These are phyloP conservation scores for Pimephales promelas DNA, from an alignment of 2,113 vertebrate species.

Conservation along the genomic window DNA sequence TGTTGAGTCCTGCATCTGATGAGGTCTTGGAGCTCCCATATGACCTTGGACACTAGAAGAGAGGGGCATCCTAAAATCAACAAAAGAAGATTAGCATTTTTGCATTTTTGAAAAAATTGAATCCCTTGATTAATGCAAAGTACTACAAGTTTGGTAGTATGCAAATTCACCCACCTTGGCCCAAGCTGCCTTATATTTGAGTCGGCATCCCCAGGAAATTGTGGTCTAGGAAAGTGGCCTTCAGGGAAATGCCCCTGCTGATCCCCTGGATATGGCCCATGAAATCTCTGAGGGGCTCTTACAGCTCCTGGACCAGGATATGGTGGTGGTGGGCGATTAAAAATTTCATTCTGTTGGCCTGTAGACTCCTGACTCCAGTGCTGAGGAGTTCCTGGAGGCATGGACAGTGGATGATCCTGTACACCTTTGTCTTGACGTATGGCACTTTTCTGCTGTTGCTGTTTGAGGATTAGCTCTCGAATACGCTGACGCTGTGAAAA, in stretches of 20 bases:
- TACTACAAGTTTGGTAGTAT: not conserved
- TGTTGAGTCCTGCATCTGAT: slow-evolving; percentile 79
- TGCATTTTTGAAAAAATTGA: not conserved
- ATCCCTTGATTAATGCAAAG: not conserved
- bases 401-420: slow-evolving; percentile 73
- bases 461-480: slow-evolving; percentile 91
- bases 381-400: slow-evolving; percentile 74
- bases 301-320: slow-evolving; percentile 91
- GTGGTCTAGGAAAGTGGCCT: slow-evolving; percentile 80
- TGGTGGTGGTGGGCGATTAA: slow-evolving; percentile 90
- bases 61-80: slow-evolving; percentile 81
- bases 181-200: slow-evolving; percentile 82
- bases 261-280: slow-evolving; percentile 82
- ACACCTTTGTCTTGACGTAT: slow-evolving; percentile 87
- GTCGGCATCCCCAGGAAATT: slow-evolving; percentile 79
- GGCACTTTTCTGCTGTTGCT: slow-evolving; percentile 92
- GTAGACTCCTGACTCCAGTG: slow-evolving; percentile 87
- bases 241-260: slow-evolving; percentile 82
- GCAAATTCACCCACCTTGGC: slow-evolving; percentile 78
- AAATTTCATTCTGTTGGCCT: slow-evolving; percentile 79
- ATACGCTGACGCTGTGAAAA: slow-evolving; percentile 87
- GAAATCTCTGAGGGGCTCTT: slow-evolving; percentile 79
- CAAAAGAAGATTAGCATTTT: not conserved
- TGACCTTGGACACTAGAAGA: slow-evolving; percentile 79
- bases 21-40: slow-evolving; percentile 77